Conservation (phyloP, 2,113 vertebrate genomes). For the Cyprinodon brontotheroides region DNA sequence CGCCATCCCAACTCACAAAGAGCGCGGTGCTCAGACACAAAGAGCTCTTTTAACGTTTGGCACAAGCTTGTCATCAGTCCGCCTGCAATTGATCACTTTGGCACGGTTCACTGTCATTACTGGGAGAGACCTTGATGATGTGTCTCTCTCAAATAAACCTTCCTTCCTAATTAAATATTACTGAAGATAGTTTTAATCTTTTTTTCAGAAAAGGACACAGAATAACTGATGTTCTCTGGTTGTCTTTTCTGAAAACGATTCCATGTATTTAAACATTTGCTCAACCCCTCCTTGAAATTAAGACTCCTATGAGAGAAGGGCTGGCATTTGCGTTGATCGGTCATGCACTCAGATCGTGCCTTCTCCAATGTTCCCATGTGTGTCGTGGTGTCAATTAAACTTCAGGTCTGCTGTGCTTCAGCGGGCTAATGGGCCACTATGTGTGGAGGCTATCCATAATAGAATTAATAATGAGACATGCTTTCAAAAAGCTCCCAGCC, state of each 20-base stretch:
- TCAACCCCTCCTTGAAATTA: conserved; percentile 21
- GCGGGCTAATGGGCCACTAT: conserved; percentile 46
- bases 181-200: not conserved
- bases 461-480: conserved; percentile 61
- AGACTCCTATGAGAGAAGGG: conserved; percentile 24
- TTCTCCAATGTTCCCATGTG: conserved; percentile 37
- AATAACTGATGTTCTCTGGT: not conserved
- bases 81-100: conserved; percentile 49
- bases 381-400: conserved; percentile 64
- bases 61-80: conserved; percentile 35
- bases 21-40: conserved; percentile 26
- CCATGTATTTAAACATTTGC: conserved; percentile 40
- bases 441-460: conserved; percentile 59
- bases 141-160: conserved; percentile 20
- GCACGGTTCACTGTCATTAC: conserved; percentile 36
- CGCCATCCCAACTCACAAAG: conserved; percentile 27
- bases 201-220: not conserved
- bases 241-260: not conserved
- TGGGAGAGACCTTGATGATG: conserved; percentile 19
- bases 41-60: conserved; percentile 45
- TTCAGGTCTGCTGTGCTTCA: conserved; percentile 55
- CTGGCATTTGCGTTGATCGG: conserved; percentile 61
- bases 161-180: conserved; percentile 25
- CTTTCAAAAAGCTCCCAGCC: conserved; percentile 13
- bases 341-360: conserved; percentile 52